A percentile compares a stretch with the other conserved stretches of the same genome.
phyloP scores from a whole-genome alignment of 2,113 vertebrate species.

The Podiceps cristatus region DNA sequence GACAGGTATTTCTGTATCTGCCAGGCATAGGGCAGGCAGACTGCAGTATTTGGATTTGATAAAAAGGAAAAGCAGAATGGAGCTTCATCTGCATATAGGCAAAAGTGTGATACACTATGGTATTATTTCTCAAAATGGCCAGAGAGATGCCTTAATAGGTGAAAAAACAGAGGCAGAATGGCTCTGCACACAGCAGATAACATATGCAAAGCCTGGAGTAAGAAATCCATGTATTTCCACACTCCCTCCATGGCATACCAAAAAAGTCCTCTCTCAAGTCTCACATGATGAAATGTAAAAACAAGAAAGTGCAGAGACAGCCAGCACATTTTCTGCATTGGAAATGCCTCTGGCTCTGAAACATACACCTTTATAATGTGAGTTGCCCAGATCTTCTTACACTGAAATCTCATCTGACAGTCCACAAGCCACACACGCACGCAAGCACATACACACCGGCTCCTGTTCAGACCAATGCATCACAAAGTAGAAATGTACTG shows the following conservation, averaged over 20 bases:
- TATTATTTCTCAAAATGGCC: neutral
- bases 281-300: neutral
- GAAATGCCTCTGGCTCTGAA: slow-evolving; percentile 28
- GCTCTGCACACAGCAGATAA: neutral
- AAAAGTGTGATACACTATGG: neutral
- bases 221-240: neutral
- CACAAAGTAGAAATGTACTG: neutral
- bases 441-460: neutral
- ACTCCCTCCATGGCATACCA: neutral
- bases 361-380: neutral
- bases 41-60: neutral
- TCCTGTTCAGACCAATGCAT: neutral
- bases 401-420: slow-evolving; percentile 27
- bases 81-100: neutral
- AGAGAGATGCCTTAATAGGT: neutral
- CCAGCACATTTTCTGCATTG: neutral
- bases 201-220: neutral
- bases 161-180: neutral
- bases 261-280: neutral
- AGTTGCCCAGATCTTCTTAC: neutral
- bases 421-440: neutral
- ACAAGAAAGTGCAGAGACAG: neutral
- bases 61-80: neutral
- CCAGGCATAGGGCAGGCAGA: neutral
- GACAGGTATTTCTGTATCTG: neutral